Percentiles rank a stretch among this genome's conserved stretches.
These are phyloP conservation scores for Bruchidius siliquastri DNA, from an alignment of 2,888 invertebrate species.

Conservation along the genomic window DNA sequence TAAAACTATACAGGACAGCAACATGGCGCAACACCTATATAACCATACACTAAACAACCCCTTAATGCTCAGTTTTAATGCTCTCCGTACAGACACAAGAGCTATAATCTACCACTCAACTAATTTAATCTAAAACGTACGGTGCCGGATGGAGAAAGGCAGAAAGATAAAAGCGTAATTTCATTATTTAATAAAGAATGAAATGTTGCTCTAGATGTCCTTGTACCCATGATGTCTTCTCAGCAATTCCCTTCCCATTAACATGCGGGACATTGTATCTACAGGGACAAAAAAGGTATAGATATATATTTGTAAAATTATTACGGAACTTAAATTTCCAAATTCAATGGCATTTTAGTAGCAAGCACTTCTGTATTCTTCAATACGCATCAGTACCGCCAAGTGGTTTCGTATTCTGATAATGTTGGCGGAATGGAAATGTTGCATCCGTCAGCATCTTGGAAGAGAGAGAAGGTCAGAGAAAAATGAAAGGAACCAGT, in stretches of 20 bases:
- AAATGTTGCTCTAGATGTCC: background rate
- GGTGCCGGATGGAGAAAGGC: background rate
- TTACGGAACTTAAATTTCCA: too few species aligned
- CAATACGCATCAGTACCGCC: too few species aligned
- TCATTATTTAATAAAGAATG: background rate
- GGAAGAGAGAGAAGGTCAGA: too few species aligned
- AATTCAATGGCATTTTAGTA: too few species aligned
- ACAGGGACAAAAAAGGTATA: too few species aligned
- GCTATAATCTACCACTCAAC: background rate
- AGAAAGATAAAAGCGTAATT: background rate
- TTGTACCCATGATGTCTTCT: background rate
- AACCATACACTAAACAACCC: background rate
- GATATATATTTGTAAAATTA: too few species aligned
- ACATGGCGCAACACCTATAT: background rate
- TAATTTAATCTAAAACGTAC: background rate
- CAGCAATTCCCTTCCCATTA: background rate
- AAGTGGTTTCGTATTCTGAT: too few species aligned
- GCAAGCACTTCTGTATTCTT: too few species aligned
- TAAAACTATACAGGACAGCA: background rate
- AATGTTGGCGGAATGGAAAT: too few species aligned
- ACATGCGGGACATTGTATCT: too few species aligned
- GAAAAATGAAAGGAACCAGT: too few species aligned
- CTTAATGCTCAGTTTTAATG: background rate
- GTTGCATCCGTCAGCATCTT: too few species aligned
- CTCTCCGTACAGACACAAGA: background rate